Evolutionary conservation across 2,797 vertebrate species (phyloP).

Genomic region (Notamacropus eugenii): DNA sequence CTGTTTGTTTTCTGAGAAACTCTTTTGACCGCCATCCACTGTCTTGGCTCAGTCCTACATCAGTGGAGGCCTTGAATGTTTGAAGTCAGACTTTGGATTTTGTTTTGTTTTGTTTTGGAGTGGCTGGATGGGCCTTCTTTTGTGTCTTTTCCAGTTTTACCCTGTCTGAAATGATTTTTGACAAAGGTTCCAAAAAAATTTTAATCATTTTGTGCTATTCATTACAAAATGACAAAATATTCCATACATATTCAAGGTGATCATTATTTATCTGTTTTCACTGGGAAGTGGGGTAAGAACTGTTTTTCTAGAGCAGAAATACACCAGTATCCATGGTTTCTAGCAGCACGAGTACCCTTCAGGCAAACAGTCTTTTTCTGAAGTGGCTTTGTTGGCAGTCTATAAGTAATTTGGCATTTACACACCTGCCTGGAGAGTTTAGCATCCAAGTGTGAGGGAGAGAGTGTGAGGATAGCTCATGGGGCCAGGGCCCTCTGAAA

Average conservation of each 20-base stretch:
- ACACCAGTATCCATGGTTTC: slow-evolving; percentile 25
- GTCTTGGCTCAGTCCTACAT: slow-evolving; percentile 29
- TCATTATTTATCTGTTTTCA: slow-evolving; percentile 75
- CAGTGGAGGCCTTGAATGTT: background rate
- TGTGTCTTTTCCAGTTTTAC: slow-evolving; percentile 36
- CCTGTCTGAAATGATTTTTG: slow-evolving; percentile 49
- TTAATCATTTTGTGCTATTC: slow-evolving; percentile 58
- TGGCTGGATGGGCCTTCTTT: background rate
- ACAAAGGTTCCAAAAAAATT: background rate
- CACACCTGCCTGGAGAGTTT: slow-evolving; percentile 65
- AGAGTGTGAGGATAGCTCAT: background rate
- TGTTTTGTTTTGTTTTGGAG: background rate
- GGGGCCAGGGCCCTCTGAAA: slow-evolving; percentile 12
- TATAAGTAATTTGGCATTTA: slow-evolving; percentile 67
- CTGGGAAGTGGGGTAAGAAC: slow-evolving; percentile 42
- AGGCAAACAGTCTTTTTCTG: slow-evolving; percentile 66
- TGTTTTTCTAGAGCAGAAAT: slow-evolving; percentile 14
- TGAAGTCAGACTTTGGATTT: background rate
- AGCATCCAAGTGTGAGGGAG: slow-evolving; percentile 42
- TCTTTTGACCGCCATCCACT: slow-evolving; percentile 15
- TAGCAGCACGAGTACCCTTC: slow-evolving; percentile 46
- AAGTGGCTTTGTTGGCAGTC: slow-evolving; percentile 73
- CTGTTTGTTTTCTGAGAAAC: slow-evolving; percentile 33
- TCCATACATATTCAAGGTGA: slow-evolving; percentile 67
- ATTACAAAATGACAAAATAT: slow-evolving; percentile 50